Evolutionary conservation across 1,140 invertebrate genomes (phyloP), one percentile per base, ranked within the genome.

Genomic region (Nephotettix cincticeps): DNA sequence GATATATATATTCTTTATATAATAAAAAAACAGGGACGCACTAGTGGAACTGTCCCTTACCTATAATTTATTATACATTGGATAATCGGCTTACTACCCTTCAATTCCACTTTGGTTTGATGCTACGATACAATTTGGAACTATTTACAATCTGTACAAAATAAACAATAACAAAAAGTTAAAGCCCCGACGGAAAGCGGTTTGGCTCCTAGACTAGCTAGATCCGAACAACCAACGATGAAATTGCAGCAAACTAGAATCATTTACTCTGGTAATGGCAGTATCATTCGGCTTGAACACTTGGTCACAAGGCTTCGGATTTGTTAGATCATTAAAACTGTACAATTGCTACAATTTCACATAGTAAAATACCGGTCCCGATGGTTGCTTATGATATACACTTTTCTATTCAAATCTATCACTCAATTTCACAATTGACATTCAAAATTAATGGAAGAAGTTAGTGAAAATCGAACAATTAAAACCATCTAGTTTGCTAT

Each of bases 81-180:
- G 47, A 51, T 51, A 51, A 51, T 51, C 21, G 47, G 21, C 19
- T 51, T 51, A n/a, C 19, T 51, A 11, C 21, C 21, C 47, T 51
- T 51, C 47, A 51, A 51, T 51, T 51, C 47, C 47, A 51, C 47
- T 51, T 51, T 51, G 47, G 47, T 51, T 51, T 51, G n/a, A n/a
- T 4, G 47, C 47, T 51, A 51, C 47, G 4, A 51, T 6, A 19
- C 4, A n/a, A 51, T 21, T 4, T 4, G 19, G 47, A 21, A 51
- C 47, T 51, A 51, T 51, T 51, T 51, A 51, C 47, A 51, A 17
- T 51, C 6, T 51, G 47, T 51, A 51, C 47, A 51, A 51, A 51
- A 51, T 51, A 51, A 51, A 51, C 47, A 51, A 51, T 21, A 51
- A 51, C 4, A n/a, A 51, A 51, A 51, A n/a, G 19, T 19, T 51